Evolutionary conservation across 2,888 invertebrate genomes (phyloP).

Genomic region (Liposcelis brunnea): DNA sequence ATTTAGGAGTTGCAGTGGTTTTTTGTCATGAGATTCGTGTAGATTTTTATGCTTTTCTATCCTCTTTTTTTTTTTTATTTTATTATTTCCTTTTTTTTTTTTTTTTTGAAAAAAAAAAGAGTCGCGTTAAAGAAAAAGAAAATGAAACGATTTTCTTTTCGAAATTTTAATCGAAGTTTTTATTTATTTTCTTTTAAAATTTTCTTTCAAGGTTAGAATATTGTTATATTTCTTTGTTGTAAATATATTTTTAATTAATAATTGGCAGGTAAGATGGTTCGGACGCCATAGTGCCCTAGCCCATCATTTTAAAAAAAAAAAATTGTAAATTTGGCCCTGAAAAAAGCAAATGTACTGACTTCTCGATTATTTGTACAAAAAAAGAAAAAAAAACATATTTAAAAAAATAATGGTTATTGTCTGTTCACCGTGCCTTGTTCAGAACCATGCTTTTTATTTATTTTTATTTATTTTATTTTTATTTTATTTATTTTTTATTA

Average conservation of each 20-base stretch:
- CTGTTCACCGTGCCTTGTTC: no score
- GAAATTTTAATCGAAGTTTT: no score
- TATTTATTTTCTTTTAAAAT: slow-evolving; percentile 11
- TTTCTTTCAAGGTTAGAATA: slow-evolving; percentile 6
- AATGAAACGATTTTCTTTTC: slow-evolving; percentile 10
- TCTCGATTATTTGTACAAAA: slow-evolving; percentile 8
- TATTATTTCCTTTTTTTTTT: no score
- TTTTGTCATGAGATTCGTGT: slow-evolving; percentile 17
- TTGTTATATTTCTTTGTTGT: slow-evolving; percentile 7
- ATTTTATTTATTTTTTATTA: slow-evolving; percentile 6
- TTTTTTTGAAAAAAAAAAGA: no score
- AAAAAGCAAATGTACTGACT: slow-evolving; percentile 8
- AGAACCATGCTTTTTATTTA: no score
- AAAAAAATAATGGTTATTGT: neutral
- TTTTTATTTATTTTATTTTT: neutral
- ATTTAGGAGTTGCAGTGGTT: slow-evolving; percentile 16
- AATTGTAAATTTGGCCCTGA: slow-evolving; percentile 5
- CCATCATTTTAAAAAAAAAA: neutral
- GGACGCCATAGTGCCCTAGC: no score
- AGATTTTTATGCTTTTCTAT: slow-evolving; percentile 9
- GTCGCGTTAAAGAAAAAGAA: slow-evolving; percentile 10
- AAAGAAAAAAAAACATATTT: no score
- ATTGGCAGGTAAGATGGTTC: slow-evolving; percentile 11
- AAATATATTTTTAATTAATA: slow-evolving; percentile 9
- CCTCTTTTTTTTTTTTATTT: slow-evolving; percentile 11